Percentiles rank a stretch among this genome's conserved stretches.
phyloP scores from a whole-genome alignment of 1,140 invertebrate genomes.

The Dreissena rostriformis region DNA sequence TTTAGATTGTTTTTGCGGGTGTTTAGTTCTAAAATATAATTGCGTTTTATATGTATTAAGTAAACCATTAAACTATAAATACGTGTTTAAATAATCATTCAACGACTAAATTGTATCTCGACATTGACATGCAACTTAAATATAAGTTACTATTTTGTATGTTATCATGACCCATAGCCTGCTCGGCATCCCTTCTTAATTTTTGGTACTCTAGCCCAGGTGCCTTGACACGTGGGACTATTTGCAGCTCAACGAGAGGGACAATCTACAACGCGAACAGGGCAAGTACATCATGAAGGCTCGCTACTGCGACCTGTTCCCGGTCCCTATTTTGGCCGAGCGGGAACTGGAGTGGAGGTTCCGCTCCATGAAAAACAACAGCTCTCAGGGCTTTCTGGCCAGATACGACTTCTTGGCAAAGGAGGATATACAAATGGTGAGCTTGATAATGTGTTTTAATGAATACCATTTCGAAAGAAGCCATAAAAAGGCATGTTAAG shows the following conservation, averaged over 20 bases:
- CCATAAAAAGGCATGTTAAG: no score
- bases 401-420: constrained; percentile 54
- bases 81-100: no score
- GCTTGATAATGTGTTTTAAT: no score
- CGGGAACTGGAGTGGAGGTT: constrained; percentile 53
- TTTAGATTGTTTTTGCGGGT: no score
- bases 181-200: background rate
- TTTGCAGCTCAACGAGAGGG: constrained; percentile 23
- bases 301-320: constrained; percentile 49
- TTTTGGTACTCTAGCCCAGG: constrained; percentile 12
- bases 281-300: constrained; percentile 6
- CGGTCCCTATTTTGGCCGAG: constrained; percentile 48
- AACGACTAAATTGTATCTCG: no score
- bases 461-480: no score
- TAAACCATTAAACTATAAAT: no score
- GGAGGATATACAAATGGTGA: constrained; percentile 47
- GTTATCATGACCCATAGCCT: background rate
- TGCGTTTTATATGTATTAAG: no score
- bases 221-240: constrained; percentile 50
- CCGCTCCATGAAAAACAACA: constrained; percentile 37
- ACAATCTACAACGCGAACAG: background rate
- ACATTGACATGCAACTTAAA: no score
- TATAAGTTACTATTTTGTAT: no score
- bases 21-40: no score
- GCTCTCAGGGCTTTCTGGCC: constrained; percentile 55